A percentile compares a stretch with the other conserved stretches of the same genome.
These are phyloP conservation scores for Anthopleura xanthogrammica DNA, from an alignment of 92 coral and sea anemone species.

Conservation along the genomic window DNA sequence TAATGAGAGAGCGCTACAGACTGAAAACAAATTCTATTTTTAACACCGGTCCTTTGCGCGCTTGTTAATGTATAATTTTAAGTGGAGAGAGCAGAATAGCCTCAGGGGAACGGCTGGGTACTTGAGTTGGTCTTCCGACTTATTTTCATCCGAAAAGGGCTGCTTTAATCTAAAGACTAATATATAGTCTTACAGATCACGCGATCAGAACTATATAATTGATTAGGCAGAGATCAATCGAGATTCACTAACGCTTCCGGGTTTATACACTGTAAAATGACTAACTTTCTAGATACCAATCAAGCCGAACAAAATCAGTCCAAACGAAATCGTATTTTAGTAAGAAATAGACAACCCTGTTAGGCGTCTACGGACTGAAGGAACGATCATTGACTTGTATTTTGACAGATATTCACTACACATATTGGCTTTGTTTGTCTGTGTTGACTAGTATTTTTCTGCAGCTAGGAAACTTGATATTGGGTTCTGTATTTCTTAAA, in stretches of 20 bases:
- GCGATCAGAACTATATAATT: conserved; percentile 1
- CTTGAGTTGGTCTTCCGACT: background rate
- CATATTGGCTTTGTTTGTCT: background rate
- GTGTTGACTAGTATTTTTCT: background rate
- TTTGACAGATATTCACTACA: background rate
- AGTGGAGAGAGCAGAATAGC: background rate
- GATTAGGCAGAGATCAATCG: background rate
- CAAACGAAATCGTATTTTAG: no score
- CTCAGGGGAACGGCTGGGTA: background rate
- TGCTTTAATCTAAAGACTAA: background rate
- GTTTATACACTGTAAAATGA: background rate
- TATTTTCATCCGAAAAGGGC: background rate
- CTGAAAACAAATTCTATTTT: background rate
- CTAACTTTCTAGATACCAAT: no score
- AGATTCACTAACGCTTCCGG: background rate
- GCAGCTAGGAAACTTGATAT: background rate
- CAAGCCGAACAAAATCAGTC: no score
- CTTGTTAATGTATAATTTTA: background rate
- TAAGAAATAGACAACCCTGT: no score
- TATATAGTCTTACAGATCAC: background rate
- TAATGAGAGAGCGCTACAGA: no score
- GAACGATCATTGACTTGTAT: no score
- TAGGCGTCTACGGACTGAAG: no score
- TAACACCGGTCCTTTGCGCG: background rate
- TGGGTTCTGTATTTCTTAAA: background rate